Conservation (phyloP, 2,888 invertebrate genomes). For the Amphipoea oculea region DNA sequence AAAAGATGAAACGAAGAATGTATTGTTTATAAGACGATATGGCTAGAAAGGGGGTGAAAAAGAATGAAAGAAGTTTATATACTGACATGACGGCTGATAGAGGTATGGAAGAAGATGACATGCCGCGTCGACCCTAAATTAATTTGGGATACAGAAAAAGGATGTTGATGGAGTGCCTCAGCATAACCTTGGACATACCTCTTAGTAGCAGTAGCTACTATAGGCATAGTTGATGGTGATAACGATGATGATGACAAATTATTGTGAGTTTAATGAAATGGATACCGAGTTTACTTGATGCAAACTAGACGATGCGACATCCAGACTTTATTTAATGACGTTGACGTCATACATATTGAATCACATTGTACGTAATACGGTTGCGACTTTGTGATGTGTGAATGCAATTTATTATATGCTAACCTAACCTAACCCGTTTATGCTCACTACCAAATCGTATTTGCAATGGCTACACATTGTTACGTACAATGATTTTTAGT, state of each 20-base stretch:
- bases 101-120: no score
- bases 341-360: slow-evolving; percentile 18
- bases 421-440: no score
- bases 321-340: slow-evolving; percentile 4
- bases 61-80: no score
- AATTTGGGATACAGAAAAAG: neutral
- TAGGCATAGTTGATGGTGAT: neutral
- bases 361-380: neutral
- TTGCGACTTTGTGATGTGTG: neutral
- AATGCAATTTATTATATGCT: slow-evolving; percentile 11
- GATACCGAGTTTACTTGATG: neutral
- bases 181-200: neutral
- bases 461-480: neutral
- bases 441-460: neutral
- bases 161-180: neutral
- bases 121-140: no score
- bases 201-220: neutral
- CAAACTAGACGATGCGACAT: neutral
- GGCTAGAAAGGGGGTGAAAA: neutral
- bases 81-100: neutral
- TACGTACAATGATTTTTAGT: neutral
- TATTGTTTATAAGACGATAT: neutral
- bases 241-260: neutral
- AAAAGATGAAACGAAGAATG: neutral
- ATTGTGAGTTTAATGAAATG: neutral